A percentile compares a stretch with the other conserved stretches of the same genome.
Evolutionary conservation across 23 tunicate species (phyloP).

Genomic region (Diplosoma virens): DNA sequence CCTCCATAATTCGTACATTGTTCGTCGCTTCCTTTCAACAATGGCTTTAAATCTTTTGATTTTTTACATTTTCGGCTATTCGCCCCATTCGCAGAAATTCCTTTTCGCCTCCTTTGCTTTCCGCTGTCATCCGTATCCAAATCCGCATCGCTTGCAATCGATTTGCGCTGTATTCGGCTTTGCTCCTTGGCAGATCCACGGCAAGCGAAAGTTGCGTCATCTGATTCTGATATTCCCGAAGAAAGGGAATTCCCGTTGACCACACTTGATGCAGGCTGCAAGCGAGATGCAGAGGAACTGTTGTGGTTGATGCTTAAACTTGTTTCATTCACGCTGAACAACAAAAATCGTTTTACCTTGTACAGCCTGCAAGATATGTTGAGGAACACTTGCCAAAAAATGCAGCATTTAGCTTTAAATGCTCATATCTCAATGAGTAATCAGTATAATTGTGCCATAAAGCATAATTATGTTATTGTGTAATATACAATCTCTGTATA

Average conservation of each 20-base stretch:
- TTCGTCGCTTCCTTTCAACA: slow-evolving; percentile 1
- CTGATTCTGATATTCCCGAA: slow-evolving; percentile 55
- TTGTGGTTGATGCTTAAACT: no score
- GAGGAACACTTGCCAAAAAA: background rate
- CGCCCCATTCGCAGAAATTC: background rate
- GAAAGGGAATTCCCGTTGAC: slow-evolving; percentile 16
- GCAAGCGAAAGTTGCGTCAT: slow-evolving; percentile 12
- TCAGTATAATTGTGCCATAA: no score
- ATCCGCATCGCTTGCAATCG: slow-evolving; percentile 50
- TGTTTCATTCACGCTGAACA: no score
- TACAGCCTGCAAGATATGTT: background rate
- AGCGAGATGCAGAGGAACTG: no score
- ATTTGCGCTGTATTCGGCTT: background rate
- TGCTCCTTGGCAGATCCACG: background rate
- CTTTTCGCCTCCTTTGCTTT: background rate
- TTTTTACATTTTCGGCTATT: background rate
- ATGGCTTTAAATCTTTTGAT: slow-evolving; percentile 1
- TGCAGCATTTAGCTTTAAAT: no score
- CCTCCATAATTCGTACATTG: slow-evolving; percentile 36
- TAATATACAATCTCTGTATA: no score
- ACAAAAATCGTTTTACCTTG: no score
- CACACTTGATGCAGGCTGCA: no score
- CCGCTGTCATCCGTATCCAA: slow-evolving; percentile 54
- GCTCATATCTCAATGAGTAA: no score
- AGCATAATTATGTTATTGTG: no score